Evolutionary conservation across 2,113 vertebrate genomes (phyloP), one percentile per base, ranked within the genome.

Genomic region (Hipposideros armiger): DNA sequence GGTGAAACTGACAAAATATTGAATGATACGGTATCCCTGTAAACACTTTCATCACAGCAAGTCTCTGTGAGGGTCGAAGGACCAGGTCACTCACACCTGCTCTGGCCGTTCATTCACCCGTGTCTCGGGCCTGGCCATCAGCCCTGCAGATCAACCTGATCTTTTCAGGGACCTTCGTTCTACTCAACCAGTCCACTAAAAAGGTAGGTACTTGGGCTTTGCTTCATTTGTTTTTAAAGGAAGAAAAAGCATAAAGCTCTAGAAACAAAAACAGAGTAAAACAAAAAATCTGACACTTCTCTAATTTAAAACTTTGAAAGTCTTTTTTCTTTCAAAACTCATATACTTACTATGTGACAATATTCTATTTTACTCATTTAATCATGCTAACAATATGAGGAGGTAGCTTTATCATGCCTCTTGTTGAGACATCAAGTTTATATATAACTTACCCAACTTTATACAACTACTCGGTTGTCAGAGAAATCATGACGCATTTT

Each of bases 261-360:
- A 70, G 20, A 83, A 90, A 87, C 16, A 94, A 80, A 85, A 87
- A 70, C 24, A 67, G 16, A 74, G 11, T 26, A 54, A 81, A 83
- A 11, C 8, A 14, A 64, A 73, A n/a, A 52, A 32, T 24, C 42
- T 28, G 52, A 83, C 36, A 94, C 40, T 56, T 72, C 54, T 13
- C 52, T 81, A 58, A 66, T 30, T 80, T 85, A 74, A 95, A 85
- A 58, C 30, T 60, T 45, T 54, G 4, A 5, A 4, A 78, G 22
- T 69, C n/a, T 90, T 87, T 87, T 50, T 47, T 50, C 91, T 66
- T 74, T 87, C 52, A 76, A 90, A 94, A 89, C 19, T 58, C n/a
- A 56, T 2, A 62, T 26, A 70, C 7, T 42, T 52, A 50, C 1
- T 20, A 52, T 5, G 32, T 20, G 24, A 36, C 66, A 60, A 24